Percentiles rank a stretch among this genome's conserved stretches.
These are phyloP conservation scores for Pilophorus perplexus DNA, from an alignment of 2,888 invertebrate genomes.

Conservation along the genomic window DNA sequence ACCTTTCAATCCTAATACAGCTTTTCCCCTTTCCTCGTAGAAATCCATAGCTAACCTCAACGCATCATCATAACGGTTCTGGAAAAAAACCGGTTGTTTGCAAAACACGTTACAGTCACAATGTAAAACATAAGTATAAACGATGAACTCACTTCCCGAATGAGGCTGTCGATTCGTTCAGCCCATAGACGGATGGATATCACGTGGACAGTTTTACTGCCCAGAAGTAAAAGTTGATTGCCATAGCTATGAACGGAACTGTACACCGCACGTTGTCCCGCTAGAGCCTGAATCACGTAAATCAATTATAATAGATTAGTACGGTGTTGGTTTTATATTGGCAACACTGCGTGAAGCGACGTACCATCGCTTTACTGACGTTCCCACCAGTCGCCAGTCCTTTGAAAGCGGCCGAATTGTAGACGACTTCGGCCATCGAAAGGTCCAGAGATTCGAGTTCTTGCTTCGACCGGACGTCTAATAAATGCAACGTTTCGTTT, in stretches of 20 bases:
- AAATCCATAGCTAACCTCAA: conserved; percentile 61
- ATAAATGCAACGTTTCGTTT: conserved; percentile 78
- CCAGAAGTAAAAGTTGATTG: conserved; percentile 67
- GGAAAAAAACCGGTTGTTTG: too few species aligned
- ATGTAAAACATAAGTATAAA: too few species aligned
- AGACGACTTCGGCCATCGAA: conserved; percentile 75
- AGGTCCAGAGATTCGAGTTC: conserved; percentile 81
- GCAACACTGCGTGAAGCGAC: neutral
- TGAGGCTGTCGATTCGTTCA: conserved; percentile 63
- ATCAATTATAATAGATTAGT: too few species aligned
- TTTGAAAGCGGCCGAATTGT: conserved; percentile 83
- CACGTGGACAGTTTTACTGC: conserved; percentile 61
- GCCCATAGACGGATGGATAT: conserved; percentile 65
- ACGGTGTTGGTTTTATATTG: neutral
- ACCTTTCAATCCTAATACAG: conserved; percentile 58
- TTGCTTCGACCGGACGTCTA: conserved; percentile 85
- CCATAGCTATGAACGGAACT: conserved; percentile 68
- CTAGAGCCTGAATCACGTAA: conserved; percentile 62
- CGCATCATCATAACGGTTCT: conserved; percentile 60
- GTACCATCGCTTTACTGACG: conserved; percentile 74
- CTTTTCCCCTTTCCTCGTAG: conserved; percentile 62
- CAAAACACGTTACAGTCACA: too few species aligned
- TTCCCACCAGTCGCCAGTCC: conserved; percentile 94
- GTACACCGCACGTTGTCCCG: conserved; percentile 73
- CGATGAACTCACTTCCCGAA: conserved; percentile 53